Base-by-base conservation (phyloP, 2,797 vertebrate genomes). In the Premnoplex brunnescens region DNA sequence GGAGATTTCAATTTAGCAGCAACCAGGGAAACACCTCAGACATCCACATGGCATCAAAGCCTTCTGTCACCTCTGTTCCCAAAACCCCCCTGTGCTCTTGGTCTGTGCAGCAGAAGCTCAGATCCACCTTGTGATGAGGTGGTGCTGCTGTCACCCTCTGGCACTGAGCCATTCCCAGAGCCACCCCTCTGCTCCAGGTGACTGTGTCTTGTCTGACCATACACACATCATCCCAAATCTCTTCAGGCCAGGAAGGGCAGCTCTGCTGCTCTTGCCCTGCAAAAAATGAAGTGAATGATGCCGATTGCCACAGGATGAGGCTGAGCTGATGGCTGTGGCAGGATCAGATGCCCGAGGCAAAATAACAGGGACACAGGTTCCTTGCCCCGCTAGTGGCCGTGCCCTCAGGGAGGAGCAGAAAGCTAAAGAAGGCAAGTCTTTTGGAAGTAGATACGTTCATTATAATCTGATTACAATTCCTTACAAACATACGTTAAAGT, bases 1-100 rank as follows among this genome's bases (percentile, higher is more conserved):
- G 91, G 68, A 87, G 92, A 85, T 75, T 69, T 71, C 89, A 83
- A 23, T 84, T 75, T 48, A 89, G 85, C 78, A 95, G 92, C 91
- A 92, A 62, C 67, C 84, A 73, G 89, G 89, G 86, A 80, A 85
- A 87, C 91, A 93, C 75, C 78, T 76, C 78, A 78, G 72, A 74
- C 49, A 66, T 44, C 75, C 60, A 7, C 56, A 51, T 0, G 48
- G 52, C 81, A 91, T 49, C 78, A 62, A 46, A 68, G 68, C 79
- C 58, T 85, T 37, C 91, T 34, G 72, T 34, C 86, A 54, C 44
- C 66, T 75, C 68, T 1, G 0, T 39, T 74, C 75, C 26, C 46
- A 28, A 43, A 68, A 72, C 4, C 6, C 30, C 52, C 4, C 68
- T 2, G 22, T 51, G 10, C 49, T 49, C 23, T 4, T 12, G 10